Percentiles rank a stretch among this genome's conserved stretches.
Evolutionary conservation across 2,888 invertebrate genomes (phyloP).

Genomic region (Tupiocoris notatus): DNA sequence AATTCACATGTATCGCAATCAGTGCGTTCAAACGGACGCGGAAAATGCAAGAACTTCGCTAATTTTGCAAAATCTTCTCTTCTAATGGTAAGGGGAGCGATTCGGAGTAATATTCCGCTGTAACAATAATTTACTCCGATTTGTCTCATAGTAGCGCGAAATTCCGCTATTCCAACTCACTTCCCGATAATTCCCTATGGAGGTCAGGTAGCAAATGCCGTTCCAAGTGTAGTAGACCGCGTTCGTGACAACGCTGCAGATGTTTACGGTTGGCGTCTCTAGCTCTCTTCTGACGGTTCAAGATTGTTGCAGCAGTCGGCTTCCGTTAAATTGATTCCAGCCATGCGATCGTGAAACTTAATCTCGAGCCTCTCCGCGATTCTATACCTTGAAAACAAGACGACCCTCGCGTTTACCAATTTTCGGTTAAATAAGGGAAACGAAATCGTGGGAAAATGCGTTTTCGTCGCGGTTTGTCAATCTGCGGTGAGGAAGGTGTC

Average conservation of each 20-base stretch:
- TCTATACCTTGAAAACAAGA: neutral
- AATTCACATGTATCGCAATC: too few species aligned
- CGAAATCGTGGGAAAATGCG: neutral
- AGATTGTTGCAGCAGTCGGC: neutral
- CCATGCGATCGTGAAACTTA: constrained; percentile 31
- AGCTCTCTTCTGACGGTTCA: neutral
- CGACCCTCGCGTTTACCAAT: too few species aligned
- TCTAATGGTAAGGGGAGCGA: too few species aligned
- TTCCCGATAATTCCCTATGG: neutral
- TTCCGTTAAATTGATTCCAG: constrained; percentile 25
- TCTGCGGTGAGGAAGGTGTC: neutral
- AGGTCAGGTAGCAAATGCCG: neutral
- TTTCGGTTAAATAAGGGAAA: neutral
- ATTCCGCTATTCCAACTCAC: too few species aligned
- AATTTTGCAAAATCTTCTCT: too few species aligned
- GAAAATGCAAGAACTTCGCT: too few species aligned
- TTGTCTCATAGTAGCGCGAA: too few species aligned
- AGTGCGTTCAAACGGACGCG: too few species aligned
- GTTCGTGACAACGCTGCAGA: neutral
- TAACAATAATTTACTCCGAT: too few species aligned
- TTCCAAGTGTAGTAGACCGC: neutral
- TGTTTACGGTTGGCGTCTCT: neutral
- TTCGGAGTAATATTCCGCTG: too few species aligned
- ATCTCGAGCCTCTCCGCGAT: neutral
- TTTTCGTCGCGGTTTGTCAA: too few species aligned